Evolutionary conservation across 2,888 invertebrate species (phyloP).

Genomic region (Drosophila neotestacea): DNA sequence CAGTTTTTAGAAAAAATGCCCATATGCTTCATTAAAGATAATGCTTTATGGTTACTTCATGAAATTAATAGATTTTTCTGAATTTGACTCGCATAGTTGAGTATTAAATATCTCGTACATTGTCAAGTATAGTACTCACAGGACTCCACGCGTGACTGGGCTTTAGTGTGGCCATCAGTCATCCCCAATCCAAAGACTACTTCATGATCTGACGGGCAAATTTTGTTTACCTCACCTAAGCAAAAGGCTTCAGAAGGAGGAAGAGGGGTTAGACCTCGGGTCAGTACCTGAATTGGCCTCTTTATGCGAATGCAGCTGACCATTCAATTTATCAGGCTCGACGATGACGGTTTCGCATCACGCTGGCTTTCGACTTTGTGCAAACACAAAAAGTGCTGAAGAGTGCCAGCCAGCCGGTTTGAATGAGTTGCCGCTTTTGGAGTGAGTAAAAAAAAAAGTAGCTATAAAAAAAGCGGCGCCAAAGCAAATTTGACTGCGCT

Average conservation of each 20-base stretch:
- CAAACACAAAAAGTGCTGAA: slow-evolving; percentile 71
- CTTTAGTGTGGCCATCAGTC: slow-evolving; percentile 38
- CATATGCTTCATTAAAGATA: too few species aligned
- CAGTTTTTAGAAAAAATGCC: too few species aligned
- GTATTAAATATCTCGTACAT: not conserved
- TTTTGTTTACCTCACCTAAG: slow-evolving; percentile 53
- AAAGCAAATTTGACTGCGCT: slow-evolving; percentile 62
- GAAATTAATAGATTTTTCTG: too few species aligned
- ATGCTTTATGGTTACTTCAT: too few species aligned
- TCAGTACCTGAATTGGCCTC: slow-evolving; percentile 47
- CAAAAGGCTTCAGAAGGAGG: slow-evolving; percentile 12
- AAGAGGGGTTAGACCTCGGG: not conserved
- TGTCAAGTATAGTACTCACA: not conserved
- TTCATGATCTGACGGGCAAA: slow-evolving; percentile 40
- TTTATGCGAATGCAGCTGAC: slow-evolving; percentile 75
- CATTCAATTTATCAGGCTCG: slow-evolving; percentile 78
- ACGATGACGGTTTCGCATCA: slow-evolving; percentile 46
- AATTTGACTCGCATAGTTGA: not conserved
- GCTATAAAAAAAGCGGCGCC: slow-evolving; percentile 30
- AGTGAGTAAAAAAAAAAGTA: slow-evolving; percentile 17
- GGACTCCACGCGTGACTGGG: slow-evolving; percentile 1
- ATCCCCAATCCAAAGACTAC: slow-evolving; percentile 24
- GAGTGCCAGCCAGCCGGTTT: slow-evolving; percentile 58
- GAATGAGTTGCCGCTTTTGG: slow-evolving; percentile 43
- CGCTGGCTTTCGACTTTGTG: slow-evolving; percentile 61